Evolutionary conservation across 2,113 vertebrate genomes (phyloP).

Genomic region (Ceyx melanurus): DNA sequence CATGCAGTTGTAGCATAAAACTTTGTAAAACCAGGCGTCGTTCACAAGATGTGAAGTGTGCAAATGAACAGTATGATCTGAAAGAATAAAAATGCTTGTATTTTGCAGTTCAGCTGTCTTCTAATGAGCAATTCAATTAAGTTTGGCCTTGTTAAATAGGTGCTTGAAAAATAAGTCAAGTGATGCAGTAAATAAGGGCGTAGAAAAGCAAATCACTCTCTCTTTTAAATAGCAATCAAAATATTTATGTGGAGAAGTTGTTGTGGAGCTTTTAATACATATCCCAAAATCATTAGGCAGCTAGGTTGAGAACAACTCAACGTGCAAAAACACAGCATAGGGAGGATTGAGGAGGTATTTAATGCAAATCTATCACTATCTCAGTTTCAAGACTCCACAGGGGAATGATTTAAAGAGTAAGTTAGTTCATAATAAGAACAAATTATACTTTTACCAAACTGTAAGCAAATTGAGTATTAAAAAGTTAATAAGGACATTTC

Average conservation of each 20-base stretch:
- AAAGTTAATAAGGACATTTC: conserved; percentile 39
- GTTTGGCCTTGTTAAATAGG: conserved; percentile 27
- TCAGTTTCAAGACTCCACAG: conserved; percentile 4
- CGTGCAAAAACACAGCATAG: neutral
- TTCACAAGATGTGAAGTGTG: conserved; percentile 16
- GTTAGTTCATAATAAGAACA: conserved; percentile 22
- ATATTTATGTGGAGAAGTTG: conserved; percentile 34
- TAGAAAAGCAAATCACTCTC: conserved; percentile 8
- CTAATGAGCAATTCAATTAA: conserved; percentile 67
- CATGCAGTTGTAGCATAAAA: neutral
- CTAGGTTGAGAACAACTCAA: neutral
- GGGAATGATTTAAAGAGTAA: conserved; percentile 5
- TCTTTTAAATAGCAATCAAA: conserved; percentile 43
- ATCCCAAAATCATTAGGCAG: conserved; percentile 1
- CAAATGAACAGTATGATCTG: conserved; percentile 6
- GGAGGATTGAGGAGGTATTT: neutral
- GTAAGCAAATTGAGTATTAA: conserved; percentile 47
- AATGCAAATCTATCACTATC: neutral
- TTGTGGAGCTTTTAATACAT: neutral
- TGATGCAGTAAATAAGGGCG: conserved; percentile 30
- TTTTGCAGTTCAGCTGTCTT: conserved; percentile 21
- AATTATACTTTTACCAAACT: conserved; percentile 22
- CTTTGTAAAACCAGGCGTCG: conserved; percentile 7
- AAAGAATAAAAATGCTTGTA: conserved; percentile 35
- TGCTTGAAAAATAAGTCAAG: conserved; percentile 59